phyloP scores from a whole-genome alignment of 2,113 vertebrate species.

The Columba janthina region DNA sequence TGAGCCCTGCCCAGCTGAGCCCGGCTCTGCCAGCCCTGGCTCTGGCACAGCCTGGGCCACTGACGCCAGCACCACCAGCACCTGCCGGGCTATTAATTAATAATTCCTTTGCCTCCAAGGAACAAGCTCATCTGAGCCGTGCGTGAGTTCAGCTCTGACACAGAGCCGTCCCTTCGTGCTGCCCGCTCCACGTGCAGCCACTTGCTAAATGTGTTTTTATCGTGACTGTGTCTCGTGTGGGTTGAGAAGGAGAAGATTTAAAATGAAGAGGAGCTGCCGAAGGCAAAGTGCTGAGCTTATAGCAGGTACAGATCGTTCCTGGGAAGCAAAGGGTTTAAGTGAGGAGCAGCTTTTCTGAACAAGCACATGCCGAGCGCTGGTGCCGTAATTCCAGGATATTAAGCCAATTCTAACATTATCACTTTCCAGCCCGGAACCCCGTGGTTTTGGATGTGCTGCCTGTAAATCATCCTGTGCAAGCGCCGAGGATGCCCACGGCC shows the following conservation, averaged over 20 bases:
- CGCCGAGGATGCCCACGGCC: background rate
- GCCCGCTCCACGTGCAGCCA: accelerated
- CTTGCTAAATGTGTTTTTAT: background rate
- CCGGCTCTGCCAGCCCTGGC: background rate
- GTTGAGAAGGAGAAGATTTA: background rate
- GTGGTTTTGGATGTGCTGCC: background rate
- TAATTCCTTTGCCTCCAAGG: background rate
- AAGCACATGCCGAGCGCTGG: background rate
- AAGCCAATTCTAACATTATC: background rate
- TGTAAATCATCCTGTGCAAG: background rate
- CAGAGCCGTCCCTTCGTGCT: background rate
- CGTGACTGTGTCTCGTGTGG: accelerated
- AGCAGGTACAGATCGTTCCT: background rate
- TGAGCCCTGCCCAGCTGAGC: background rate
- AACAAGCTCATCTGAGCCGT: background rate
- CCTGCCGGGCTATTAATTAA: accelerated
- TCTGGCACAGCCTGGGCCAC: background rate
- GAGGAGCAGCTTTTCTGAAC: background rate
- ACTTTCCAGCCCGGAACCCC: background rate
- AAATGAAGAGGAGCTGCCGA: background rate
- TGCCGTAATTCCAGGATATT: background rate
- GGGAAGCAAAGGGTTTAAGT: background rate
- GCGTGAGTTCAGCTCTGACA: background rate
- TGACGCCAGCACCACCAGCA: background rate
- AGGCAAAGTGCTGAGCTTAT: background rate